These are phyloP conservation scores for Gryon sp. DNA, from an alignment of 1,140 invertebrate genomes.

Conservation along the genomic window DNA sequence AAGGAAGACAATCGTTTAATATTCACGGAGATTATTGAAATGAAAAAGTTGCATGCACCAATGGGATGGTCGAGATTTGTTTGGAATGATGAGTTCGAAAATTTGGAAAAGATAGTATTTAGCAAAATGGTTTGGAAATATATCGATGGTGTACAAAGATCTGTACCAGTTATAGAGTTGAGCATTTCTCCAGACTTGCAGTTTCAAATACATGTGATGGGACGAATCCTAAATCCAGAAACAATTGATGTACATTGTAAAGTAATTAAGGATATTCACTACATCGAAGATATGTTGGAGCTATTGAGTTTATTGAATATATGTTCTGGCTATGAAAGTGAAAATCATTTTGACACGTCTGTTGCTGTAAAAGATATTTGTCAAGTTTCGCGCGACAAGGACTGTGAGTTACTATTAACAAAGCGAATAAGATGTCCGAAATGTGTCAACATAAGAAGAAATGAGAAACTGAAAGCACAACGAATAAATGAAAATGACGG, in stretches of 20 bases:
- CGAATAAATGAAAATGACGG: not conserved
- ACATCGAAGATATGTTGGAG: constrained; percentile 17
- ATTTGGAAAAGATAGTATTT: not conserved
- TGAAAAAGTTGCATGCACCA: not conserved
- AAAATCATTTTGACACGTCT: not conserved
- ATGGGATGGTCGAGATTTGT: not conserved
- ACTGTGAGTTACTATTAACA: constrained; percentile 5
- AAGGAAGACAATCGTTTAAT: not conserved
- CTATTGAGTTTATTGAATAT: constrained; percentile 7
- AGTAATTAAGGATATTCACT: not conserved
- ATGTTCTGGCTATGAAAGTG: constrained; percentile 4
- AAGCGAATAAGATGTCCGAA: not conserved
- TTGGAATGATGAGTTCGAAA: not conserved
- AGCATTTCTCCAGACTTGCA: not conserved
- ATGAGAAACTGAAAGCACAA: not conserved
- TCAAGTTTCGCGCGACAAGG: constrained; percentile 1
- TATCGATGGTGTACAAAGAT: not conserved
- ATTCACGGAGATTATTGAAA: not conserved
- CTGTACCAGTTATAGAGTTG: constrained; percentile 2
- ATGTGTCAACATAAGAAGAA: not conserved
- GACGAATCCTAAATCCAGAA: not conserved
- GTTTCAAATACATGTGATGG: constrained; percentile 2
- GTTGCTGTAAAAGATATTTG: constrained; percentile 3
- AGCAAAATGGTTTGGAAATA: not conserved
- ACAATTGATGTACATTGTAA: not conserved